phyloP scores from a whole-genome alignment of 1,140 invertebrate species.

The Pemphigus obesinymphae region DNA sequence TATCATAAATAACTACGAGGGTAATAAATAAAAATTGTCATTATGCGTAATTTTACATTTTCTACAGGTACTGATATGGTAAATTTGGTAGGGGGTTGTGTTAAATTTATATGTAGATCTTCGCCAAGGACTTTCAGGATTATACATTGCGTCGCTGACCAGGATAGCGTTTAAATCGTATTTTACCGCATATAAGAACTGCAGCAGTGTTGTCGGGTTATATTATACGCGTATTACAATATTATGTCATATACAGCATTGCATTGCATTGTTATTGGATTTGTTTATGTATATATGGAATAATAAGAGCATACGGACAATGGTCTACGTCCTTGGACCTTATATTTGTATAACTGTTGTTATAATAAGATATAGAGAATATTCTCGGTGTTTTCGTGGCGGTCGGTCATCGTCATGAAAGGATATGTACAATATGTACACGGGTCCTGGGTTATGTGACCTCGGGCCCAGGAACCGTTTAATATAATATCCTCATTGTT shows the following conservation, averaged over 20 bases:
- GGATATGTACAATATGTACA: not conserved
- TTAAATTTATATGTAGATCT: too few species aligned
- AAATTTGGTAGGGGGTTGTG: too few species aligned
- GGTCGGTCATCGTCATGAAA: not conserved
- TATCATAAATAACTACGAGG: too few species aligned
- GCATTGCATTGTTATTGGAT: not conserved
- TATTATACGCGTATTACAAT: not conserved
- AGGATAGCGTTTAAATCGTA: too few species aligned
- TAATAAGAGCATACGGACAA: not conserved
- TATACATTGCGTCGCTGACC: not conserved
- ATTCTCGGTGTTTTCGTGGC: too few species aligned
- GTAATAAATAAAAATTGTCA: too few species aligned
- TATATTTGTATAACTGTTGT: not conserved
- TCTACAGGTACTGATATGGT: too few species aligned
- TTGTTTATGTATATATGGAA: conserved; percentile 1
- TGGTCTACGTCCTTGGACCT: not conserved
- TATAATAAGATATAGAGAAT: too few species aligned
- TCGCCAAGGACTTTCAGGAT: too few species aligned
- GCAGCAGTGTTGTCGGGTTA: not conserved
- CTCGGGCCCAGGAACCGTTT: not conserved
- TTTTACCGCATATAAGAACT: not conserved
- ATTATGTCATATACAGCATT: not conserved
- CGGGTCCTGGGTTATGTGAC: not conserved
- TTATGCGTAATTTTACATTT: too few species aligned
- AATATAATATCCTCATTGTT: not conserved